phyloP scores from a whole-genome alignment of 2,797 vertebrate genomes.

The Squalus acanthias region DNA sequence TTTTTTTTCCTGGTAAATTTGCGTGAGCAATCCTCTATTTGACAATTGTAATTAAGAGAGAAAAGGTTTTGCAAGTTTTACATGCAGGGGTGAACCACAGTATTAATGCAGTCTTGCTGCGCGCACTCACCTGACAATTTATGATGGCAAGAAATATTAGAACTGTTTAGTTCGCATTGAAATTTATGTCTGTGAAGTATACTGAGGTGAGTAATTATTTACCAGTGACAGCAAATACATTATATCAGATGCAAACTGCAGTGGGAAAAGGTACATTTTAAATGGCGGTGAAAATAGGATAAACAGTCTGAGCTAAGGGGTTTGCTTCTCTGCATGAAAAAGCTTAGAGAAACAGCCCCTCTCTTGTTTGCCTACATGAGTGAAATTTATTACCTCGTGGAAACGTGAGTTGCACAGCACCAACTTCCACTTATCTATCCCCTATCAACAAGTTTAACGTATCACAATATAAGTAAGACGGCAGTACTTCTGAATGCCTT shows the following conservation, averaged over 20 bases:
- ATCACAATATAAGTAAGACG: background rate
- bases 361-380: background rate
- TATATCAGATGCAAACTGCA: slow-evolving; percentile 20
- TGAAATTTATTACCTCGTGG: slow-evolving; percentile 1
- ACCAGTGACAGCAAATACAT: slow-evolving; percentile 25
- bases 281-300: background rate
- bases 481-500: background rate
- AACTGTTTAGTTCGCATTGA: background rate
- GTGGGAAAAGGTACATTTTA: slow-evolving; percentile 12
- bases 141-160: background rate
- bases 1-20: background rate
- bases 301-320: background rate
- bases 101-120: background rate
- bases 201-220: slow-evolving; percentile 28
- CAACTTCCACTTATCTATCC: background rate
- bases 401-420: background rate
- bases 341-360: background rate
- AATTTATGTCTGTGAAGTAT: slow-evolving; percentile 34
- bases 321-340: slow-evolving; percentile 9
- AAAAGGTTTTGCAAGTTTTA: background rate
- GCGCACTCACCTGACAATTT: background rate
- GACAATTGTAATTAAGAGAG: background rate
- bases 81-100: background rate
- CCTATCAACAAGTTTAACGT: background rate
- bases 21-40: background rate